Evolutionary conservation across 2,797 vertebrate species (phyloP), one percentile per base, ranked within the genome.

Genomic region (Manis pentadactyla): DNA sequence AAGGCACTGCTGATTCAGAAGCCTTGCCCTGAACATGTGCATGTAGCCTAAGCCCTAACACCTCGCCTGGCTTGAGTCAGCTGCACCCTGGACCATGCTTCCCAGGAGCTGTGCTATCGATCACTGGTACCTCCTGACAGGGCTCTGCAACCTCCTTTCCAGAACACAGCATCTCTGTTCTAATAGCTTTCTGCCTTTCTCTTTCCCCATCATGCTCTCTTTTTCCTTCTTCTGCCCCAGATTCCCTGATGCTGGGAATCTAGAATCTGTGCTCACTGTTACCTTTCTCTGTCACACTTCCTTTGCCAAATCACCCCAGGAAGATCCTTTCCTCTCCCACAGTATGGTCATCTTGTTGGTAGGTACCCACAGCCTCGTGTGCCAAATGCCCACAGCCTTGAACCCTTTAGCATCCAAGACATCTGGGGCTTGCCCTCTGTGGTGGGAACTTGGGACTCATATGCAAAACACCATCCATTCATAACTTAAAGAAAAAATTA

Each of bases 101-200:
- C 55, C 37, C 63, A 77, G 37, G 21, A 86, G n/a, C 18, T 39
- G 7, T 14, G 10, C 10, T 61, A 2, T 59, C 49, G 17, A 34
- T 73, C 18, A 2, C 3, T 74, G 27, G 5, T 18, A 9, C 4
- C 3, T 14, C 5, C 5, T 37, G 37, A 49, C 10, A 1, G 1
- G 39, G 17, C 14, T 21, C 66, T 77, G 49, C 19, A 53, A 49
- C 51, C 11, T 86, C 51, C 19, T 19, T 31, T 87, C 14, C 18
- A 37, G 34, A 88, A 18, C 8, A 31, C 4, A 64, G 9, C 11
- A 34, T 73, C 37, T 68, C 37, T 53, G 12, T 19, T 27, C 66
- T 39, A 0, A 29, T 51, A 2, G 4, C 6, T 64, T 75, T 59
- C 75, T 49, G 12, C 53, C 51, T 89, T 68, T 82, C 49, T 74